These are phyloP conservation scores for Leucania comma DNA, from an alignment of 2,888 invertebrate genomes.

Conservation along the genomic window DNA sequence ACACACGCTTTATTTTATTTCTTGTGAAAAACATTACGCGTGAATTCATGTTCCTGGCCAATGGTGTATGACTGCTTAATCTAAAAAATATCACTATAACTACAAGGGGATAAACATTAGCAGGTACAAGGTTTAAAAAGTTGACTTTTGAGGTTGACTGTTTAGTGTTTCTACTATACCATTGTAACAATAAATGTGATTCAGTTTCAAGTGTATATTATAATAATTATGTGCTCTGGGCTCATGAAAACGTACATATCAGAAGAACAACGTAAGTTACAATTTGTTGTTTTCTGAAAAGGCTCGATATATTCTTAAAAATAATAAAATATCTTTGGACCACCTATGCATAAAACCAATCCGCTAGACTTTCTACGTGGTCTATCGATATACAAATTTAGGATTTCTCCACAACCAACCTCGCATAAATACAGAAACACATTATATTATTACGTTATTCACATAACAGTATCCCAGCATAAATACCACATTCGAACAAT, in stretches of 20 bases:
- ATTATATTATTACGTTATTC: constrained; percentile 13
- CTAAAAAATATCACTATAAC: neutral
- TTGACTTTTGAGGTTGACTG: neutral
- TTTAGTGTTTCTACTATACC: neutral
- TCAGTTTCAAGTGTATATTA: no score
- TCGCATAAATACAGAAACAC: constrained; percentile 10
- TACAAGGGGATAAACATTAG: neutral
- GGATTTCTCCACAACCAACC: neutral
- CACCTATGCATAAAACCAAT: neutral
- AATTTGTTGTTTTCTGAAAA: no score
- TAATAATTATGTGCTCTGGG: no score
- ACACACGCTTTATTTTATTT: constrained; percentile 12
- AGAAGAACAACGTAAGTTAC: no score
- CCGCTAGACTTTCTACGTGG: neutral
- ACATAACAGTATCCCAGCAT: constrained; percentile 49
- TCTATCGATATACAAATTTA: neutral
- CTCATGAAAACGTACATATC: no score
- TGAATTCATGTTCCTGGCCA: neutral
- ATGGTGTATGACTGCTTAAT: neutral
- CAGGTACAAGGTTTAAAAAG: no score
- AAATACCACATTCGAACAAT: constrained; percentile 74
- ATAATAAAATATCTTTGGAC: neutral
- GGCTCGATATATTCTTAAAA: no score
- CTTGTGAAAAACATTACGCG: neutral
- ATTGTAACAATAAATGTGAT: no score